Base-by-base conservation (phyloP, 2,797 vertebrate species). In the Mastacembelus armatus region DNA sequence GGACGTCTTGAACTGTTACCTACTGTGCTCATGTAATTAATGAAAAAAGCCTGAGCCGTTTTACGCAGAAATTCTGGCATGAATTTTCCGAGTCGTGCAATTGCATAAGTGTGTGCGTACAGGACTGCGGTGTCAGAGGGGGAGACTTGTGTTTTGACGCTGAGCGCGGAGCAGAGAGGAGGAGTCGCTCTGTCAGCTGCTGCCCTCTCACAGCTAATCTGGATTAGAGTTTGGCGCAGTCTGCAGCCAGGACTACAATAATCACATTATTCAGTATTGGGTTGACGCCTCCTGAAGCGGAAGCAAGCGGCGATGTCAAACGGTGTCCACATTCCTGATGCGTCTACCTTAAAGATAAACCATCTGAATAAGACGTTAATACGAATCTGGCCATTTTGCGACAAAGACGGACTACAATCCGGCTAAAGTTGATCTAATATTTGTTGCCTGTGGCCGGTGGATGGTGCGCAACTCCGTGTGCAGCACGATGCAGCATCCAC, bases 171-270 rank as follows among this genome's bases (percentile, higher is more conserved):
- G 61, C 29, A 56, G 39, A 82, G 64, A 82, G 70, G 66, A 71
- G 40, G 47, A 49, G 45, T 45, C 38, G 45, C 52, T 48, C 60
- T 5, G 55, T 61, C 54, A 62, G 66, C 79, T 74, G 60, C 66
- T 69, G 78, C 58, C 62, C 21, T 64, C 65, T 47, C 33, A 14
- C 5, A 16, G 73, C 69, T 91, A 90, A 91, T 92, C 91, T 87
- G 89, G 91, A 92, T 92, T 91, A 91, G 61, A 78, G 69, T 56
- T 61, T 19, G 22, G 60, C 74, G 77, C 74, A 35, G 62, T 76
- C 80, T 62, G 54, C 74, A 54, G 43, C 61, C 74, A 56, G 74
- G 80, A 75, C 54, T 62, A 64, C 71, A 71, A 42, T 89, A 88
- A 90, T 89, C 80, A 75, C 74, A 83, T 86, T 88, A 83, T 71